phyloP scores from a whole-genome alignment of 1,140 invertebrate genomes.

The Leguminivora glycinivorella region DNA sequence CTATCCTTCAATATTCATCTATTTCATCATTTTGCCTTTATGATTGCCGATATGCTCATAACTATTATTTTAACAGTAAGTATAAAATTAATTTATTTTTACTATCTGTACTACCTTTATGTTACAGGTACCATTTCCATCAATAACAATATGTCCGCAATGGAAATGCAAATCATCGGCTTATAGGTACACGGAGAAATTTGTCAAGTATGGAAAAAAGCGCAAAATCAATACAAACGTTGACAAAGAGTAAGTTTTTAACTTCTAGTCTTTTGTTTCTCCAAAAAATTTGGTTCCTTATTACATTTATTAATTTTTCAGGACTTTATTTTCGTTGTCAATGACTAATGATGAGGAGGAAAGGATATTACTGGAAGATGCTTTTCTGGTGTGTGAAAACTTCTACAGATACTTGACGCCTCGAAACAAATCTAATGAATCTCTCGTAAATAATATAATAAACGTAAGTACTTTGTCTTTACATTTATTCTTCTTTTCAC shows the following conservation, averaged over 20 bases:
- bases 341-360: neutral
- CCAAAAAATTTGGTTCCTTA: no score
- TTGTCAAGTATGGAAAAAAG: neutral
- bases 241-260: neutral
- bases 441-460: constrained; percentile 6
- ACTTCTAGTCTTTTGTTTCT: neutral
- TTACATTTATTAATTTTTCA: neutral
- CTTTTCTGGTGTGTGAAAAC: neutral
- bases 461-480: neutral
- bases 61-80: no score
- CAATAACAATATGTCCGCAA: constrained; percentile 45
- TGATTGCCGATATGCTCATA: no score
- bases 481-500: no score
- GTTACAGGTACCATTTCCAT: constrained; percentile 37
- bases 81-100: no score
- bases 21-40: no score
- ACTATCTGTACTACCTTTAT: neutral
- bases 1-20: no score
- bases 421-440: neutral
- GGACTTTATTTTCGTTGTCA: neutral
- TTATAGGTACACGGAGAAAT: neutral
- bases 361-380: neutral
- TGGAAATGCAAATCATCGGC: constrained; percentile 30
- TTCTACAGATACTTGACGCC: neutral
- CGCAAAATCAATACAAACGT: neutral